Evolutionary conservation across 2,113 vertebrate genomes (phyloP).

Genomic region (Ptilorrhoa leucosticta): DNA sequence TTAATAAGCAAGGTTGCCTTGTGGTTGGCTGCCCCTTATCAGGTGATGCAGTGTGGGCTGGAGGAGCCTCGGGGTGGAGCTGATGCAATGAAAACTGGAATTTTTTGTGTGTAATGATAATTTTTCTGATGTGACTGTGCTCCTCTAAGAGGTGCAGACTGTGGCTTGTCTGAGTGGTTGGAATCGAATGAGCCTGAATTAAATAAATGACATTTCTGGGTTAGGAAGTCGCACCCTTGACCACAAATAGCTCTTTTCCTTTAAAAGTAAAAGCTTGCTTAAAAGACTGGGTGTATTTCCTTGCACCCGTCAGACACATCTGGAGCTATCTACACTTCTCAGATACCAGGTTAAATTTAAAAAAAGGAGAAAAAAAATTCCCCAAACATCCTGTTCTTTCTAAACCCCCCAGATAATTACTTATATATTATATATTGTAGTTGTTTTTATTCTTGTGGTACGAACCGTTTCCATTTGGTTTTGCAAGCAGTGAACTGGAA

Average conservation of each 20-base stretch:
- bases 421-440: fast-evolving
- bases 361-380: too few relatives aligned
- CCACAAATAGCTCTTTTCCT: background rate
- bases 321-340: background rate
- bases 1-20: background rate
- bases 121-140: background rate
- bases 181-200: background rate
- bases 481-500: background rate
- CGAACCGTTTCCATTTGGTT: background rate
- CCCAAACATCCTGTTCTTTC: background rate
- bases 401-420: background rate
- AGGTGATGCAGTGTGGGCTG: background rate
- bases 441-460: background rate
- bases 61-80: background rate
- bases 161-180: background rate
- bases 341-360: background rate
- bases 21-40: background rate
- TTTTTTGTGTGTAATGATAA: background rate
- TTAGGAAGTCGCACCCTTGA: background rate
- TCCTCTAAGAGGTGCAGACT: background rate
- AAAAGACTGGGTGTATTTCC: background rate
- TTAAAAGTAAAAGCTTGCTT: background rate
- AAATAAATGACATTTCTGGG: background rate
- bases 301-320: background rate
- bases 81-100: background rate